Evolutionary conservation across 2,113 vertebrate species (phyloP).

Genomic region (Thinocorus orbignyianus): DNA sequence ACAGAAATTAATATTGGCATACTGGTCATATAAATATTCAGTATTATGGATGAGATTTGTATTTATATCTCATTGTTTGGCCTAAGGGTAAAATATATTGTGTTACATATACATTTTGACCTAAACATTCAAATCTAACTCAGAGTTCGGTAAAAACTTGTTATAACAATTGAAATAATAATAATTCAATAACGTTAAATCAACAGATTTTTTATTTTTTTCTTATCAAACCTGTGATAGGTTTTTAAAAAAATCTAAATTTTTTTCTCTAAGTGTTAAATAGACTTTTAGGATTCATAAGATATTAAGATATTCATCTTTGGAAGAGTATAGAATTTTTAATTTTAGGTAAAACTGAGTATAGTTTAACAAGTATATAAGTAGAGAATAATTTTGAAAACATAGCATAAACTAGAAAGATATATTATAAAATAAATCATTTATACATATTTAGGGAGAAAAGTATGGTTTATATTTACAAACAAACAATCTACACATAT

Average conservation of each 20-base stretch:
- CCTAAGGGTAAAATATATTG: not conserved
- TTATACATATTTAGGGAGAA: not conserved
- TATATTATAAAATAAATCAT: not conserved
- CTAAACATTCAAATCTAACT: not conserved
- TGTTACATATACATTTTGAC: not conserved
- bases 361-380: not conserved
- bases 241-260: not conserved
- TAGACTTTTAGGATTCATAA: not conserved
- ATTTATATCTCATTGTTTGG: not conserved
- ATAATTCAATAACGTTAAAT: not conserved
- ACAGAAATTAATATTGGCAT: not conserved
- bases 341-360: not conserved
- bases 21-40: not conserved
- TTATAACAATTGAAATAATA: not conserved
- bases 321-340: not conserved
- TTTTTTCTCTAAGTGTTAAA: not conserved
- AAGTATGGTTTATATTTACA: not conserved
- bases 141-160: not conserved
- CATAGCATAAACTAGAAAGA: not conserved
- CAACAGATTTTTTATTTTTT: not conserved
- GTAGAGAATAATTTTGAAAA: not conserved
- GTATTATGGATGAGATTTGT: not conserved
- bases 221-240: too few relatives aligned
- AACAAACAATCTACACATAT: not conserved
- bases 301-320: not conserved